Percentiles rank a stretch among this genome's conserved stretches.
phyloP scores from a whole-genome alignment of 2,797 vertebrate species.

The Rhabdophis nuchalis region DNA sequence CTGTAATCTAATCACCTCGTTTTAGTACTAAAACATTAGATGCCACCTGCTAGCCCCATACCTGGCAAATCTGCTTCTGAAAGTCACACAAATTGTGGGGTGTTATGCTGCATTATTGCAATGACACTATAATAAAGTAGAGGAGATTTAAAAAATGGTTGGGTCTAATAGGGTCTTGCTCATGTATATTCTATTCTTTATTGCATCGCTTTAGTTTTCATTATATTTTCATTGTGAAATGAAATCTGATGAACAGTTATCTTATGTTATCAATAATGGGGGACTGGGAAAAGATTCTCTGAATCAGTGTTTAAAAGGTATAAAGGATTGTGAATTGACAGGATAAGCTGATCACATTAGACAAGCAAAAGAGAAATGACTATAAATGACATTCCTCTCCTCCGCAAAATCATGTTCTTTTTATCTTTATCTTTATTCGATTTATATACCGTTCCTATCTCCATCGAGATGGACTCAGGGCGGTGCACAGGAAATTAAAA shows the following conservation, averaged over 20 bases:
- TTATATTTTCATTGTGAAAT: not conserved
- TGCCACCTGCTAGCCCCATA: conserved; percentile 61
- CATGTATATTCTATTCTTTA: conserved; percentile 45
- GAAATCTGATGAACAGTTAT: not conserved
- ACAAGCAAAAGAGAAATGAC: not conserved
- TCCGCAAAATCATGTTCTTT: not conserved
- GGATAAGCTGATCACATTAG: not conserved
- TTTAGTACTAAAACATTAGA: conserved; percentile 62
- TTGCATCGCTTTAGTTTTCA: conserved; percentile 19
- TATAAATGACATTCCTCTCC: not conserved
- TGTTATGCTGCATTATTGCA: conserved; percentile 46
- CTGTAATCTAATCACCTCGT: conserved; percentile 47
- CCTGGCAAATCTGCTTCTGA: conserved; percentile 67
- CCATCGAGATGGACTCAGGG: too few relatives aligned
- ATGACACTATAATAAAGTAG: conserved; percentile 64
- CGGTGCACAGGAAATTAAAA: too few relatives aligned
- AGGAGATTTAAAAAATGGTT: conserved; percentile 50
- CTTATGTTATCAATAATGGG: too few relatives aligned
- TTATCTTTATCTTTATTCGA: too few relatives aligned
- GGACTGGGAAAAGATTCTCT: not conserved
- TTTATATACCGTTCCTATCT: too few relatives aligned
- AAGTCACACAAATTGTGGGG: conserved; percentile 42
- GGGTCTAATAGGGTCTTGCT: conserved; percentile 62
- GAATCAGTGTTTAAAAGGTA: not conserved
- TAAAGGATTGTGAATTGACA: not conserved